Base-by-base conservation (phyloP, 2,113 vertebrate genomes). In the Salvator merianae region DNA sequence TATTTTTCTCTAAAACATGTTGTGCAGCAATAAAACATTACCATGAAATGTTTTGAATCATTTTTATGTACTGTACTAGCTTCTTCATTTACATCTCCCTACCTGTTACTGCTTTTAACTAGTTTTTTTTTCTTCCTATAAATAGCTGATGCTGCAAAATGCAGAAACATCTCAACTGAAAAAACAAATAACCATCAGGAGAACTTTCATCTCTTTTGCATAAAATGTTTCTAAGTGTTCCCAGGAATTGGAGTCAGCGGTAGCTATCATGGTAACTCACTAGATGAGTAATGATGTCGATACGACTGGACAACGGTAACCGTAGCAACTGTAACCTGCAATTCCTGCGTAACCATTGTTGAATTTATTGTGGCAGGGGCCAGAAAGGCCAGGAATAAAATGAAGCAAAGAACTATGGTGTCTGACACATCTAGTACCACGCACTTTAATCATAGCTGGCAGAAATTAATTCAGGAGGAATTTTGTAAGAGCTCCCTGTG, bases 321-420 rank as follows among this genome's bases (percentile, higher is more conserved):
- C 96, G 87, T 96, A 92, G 97, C 96, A 97, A 97, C 96, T 89
- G 92, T 65, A 95, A 96, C 96, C 96, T 95, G 95, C 93, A 91
- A 96, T 95, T 95, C 94, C 93, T 93, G 91, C 88, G 88, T 69
- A 92, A 89, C 91, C 90, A 91, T 93, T 88, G 92, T 91, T 20
- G 83, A 94, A 95, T 96, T 96, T 95, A 96, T 94, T 95, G 94
- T 93, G 94, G 94, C 95, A 94, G 94, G 89, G 95, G 95, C 95
- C 94, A 93, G 83, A 89, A 89, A 94, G 95, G 95, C 95, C 93
- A 92, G 88, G 90, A 94, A 94, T 89, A 96, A 95, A 96, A 94
- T 90, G 95, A 95, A 94, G 94, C 90, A 72, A 89, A 91, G 90
- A 91, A 94, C 93, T 88, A 91, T 87, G 90, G 93, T 95, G 95